Percentiles rank a stretch among this genome's conserved stretches.
Conservation (phyloP, 2,797 vertebrate genomes). For the Semaprochilodus insignis region DNA sequence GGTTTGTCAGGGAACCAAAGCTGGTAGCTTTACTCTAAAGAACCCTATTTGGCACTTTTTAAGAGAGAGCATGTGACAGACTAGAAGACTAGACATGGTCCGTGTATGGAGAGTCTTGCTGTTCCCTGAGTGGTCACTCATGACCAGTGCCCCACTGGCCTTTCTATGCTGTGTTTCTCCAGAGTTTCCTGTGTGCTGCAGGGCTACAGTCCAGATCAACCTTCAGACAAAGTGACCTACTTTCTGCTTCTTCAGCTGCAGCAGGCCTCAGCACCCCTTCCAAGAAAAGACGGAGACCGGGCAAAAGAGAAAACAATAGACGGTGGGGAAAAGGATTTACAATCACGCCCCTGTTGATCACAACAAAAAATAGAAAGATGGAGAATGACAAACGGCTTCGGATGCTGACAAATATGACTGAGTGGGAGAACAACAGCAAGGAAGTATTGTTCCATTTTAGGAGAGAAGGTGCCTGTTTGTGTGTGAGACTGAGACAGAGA, state of each 20-base stretch:
- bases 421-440: not conserved
- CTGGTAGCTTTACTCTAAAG: not conserved
- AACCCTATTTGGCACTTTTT: not conserved
- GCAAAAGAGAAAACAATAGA: not conserved
- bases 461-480: not conserved
- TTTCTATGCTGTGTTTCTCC: not conserved
- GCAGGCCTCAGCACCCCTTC: not conserved
- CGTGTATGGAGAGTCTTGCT: not conserved
- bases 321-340: slow-evolving; percentile 1
- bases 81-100: not conserved
- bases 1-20: not conserved
- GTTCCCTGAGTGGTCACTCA: slow-evolving; percentile 7
- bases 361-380: not conserved
- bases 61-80: not conserved
- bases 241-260: slow-evolving; percentile 8
- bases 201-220: not conserved
- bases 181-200: not conserved
- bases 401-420: not conserved
- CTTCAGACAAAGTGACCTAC: slow-evolving; percentile 14
- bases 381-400: not conserved
- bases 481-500: not conserved
- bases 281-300: slow-evolving; percentile 10
- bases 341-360: not conserved
- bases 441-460: not conserved
- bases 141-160: not conserved